Base-by-base conservation (phyloP, 2,888 invertebrate genomes). In the Hypsopygia costalis region DNA sequence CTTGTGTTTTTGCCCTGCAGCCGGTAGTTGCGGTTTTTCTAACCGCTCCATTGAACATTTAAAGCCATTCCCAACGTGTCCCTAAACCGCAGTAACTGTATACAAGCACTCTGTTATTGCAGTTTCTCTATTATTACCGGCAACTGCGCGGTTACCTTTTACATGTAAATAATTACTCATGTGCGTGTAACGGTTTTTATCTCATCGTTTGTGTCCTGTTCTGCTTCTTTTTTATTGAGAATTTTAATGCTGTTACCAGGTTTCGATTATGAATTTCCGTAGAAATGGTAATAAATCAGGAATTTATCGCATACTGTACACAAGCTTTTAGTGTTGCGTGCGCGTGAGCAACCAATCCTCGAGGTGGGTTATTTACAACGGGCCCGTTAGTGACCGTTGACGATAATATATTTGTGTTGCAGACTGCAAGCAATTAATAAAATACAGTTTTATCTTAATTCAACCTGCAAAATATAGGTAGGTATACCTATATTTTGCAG, bases 51-150 rank as follows among this genome's bases (percentile, higher is more conserved):
- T 63, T 58, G 53, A 52, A 51, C 45, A 45, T 55, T 49, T 49
- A 60, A 58, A n/a, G n/a, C 55, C 49, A 60, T 69, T 75, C 62
- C 58, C 62, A 63, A 51, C 52, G 54, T 64, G 73, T 71, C 74
- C 71, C 73, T 75, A 69, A 74, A 69, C 69, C 67, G 59, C 69
- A 60, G 40, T 77, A 75, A 76, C 76, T 73, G 73, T 75, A 70
- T 59, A 59, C 70, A 72, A 73, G 70, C 65, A 59, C 65, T 59
- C 44, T 58, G 57, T 58, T 56, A 62, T 60, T 61, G 60, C 51
- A 45, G 45, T 56, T 32, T 50, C 61, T 62, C 61, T 61, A 56
- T 68, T 68, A 72, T 75, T 77, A 73, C 42, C 16, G 12, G 41
- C 36, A 57, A 61, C 53, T 27, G 39, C 61, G 50, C 57, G 55